Evolutionary conservation across 2,888 invertebrate species (phyloP).

Genomic region (Apamea epomidion): DNA sequence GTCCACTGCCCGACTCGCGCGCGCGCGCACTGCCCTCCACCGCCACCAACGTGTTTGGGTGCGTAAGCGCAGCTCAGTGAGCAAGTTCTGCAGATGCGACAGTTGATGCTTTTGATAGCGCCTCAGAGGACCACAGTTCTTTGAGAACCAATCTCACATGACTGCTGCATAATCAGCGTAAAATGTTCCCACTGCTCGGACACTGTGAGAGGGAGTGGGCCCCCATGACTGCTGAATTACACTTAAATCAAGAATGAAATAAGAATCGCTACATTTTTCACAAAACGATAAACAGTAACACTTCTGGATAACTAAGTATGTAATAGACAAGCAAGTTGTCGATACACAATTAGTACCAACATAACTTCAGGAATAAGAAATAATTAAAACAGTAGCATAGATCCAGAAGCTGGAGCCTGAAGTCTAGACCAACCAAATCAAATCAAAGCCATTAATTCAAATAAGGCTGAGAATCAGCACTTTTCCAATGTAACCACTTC

Average conservation of each 20-base stretch:
- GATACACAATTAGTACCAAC: background rate
- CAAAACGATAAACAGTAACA: background rate
- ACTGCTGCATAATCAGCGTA: background rate
- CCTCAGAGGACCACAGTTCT: background rate
- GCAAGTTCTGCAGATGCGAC: slow-evolving; percentile 40
- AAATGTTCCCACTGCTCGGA: background rate
- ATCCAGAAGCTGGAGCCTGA: background rate
- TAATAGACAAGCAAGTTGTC: background rate
- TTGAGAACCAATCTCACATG: background rate
- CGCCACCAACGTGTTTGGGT: slow-evolving; percentile 80
- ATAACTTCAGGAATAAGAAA: background rate
- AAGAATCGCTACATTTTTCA: background rate
- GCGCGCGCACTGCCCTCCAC: slow-evolving; percentile 76
- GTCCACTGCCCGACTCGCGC: slow-evolving; percentile 78
- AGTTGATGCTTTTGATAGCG: background rate
- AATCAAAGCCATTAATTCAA: background rate
- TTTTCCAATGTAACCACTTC: background rate
- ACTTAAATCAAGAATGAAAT: background rate
- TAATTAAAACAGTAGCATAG: background rate
- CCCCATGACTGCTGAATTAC: background rate
- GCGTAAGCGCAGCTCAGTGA: slow-evolving; percentile 68
- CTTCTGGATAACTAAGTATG: background rate
- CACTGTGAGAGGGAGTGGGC: background rate
- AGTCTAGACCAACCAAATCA: background rate
- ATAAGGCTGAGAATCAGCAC: background rate